Percentiles rank a stretch among this genome's conserved stretches.
Conservation (phyloP, 1,140 invertebrate genomes). For the Micrasema longulum region DNA sequence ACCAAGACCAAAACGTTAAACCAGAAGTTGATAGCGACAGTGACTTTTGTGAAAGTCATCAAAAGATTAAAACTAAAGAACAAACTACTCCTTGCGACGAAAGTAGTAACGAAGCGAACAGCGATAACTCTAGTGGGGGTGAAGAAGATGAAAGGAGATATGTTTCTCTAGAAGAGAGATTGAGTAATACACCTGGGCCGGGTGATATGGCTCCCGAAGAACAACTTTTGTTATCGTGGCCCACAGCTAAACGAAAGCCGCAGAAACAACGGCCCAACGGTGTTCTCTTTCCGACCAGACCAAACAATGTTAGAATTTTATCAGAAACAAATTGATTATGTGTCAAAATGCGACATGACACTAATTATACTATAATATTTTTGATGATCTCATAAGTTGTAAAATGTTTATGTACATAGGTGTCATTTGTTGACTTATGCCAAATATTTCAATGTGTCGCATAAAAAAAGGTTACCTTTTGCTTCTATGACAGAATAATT, state of each 20-base stretch:
- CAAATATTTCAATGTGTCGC: too few species aligned
- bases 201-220: conserved; percentile 61
- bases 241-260: conserved; percentile 55
- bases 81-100: conserved; percentile 52
- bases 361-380: not conserved
- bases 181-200: conserved; percentile 54
- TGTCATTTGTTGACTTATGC: too few species aligned
- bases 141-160: conserved; percentile 60
- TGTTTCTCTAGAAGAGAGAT: conserved; percentile 56
- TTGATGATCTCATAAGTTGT: conserved; percentile 30
- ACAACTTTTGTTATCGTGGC: conserved; percentile 68
- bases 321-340: conserved; percentile 40
- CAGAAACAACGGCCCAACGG: conserved; percentile 45
- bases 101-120: conserved; percentile 53
- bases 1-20: conserved; percentile 53
- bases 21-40: conserved; percentile 58
- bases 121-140: conserved; percentile 64
- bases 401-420: too few species aligned
- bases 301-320: conserved; percentile 40
- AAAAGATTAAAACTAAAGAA: conserved; percentile 50
- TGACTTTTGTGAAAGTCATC: conserved; percentile 53
- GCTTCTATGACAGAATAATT: too few species aligned
- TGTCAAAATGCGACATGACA: too few species aligned
- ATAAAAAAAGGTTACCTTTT: too few species aligned
- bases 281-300: conserved; percentile 42